Evolutionary conservation across 2,797 vertebrate species (phyloP).

Genomic region (Pseudochromis fuscus): DNA sequence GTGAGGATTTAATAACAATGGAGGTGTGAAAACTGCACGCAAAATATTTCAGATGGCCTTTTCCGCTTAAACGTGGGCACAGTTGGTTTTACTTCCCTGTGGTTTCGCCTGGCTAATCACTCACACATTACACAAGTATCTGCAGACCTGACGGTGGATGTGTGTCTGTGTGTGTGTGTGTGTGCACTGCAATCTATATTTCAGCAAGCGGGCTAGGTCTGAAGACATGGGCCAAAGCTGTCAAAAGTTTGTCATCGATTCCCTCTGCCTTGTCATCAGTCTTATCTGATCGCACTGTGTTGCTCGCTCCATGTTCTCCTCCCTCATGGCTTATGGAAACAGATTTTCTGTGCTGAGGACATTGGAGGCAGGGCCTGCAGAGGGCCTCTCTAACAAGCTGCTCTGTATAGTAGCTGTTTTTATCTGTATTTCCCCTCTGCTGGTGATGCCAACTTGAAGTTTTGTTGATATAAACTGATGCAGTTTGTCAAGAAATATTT

Average conservation of each 20-base stretch:
- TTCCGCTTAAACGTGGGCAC: conserved; percentile 30
- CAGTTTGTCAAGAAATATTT: neutral
- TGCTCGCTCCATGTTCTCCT: conserved; percentile 69
- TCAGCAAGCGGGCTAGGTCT: conserved; percentile 76
- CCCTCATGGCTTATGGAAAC: conserved; percentile 71
- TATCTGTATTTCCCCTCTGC: neutral
- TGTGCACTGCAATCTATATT: conserved; percentile 78
- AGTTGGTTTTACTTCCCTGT: conserved; percentile 34
- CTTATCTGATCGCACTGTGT: conserved; percentile 85
- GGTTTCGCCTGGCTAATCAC: conserved; percentile 50
- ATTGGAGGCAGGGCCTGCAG: conserved; percentile 50
- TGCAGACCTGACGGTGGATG: conserved; percentile 34
- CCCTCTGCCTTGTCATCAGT: conserved; percentile 85
- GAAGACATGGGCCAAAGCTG: conserved; percentile 81
- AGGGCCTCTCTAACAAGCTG: conserved; percentile 45
- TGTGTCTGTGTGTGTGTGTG: conserved; percentile 51
- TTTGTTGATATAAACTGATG: neutral
- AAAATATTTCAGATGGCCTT: conserved; percentile 22
- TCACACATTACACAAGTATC: conserved; percentile 59
- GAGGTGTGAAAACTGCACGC: conserved; percentile 23
- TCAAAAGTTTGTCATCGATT: conserved; percentile 86
- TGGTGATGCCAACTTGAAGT: neutral
- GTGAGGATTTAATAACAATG: conserved; percentile 52
- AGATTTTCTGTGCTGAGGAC: conserved; percentile 56
- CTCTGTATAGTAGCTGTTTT: conserved; percentile 17